phyloP scores from a whole-genome alignment of 30 jellyfish, hydroid and myxozoan genomes.

The Aurelia aurita complex sp. Pacific region DNA sequence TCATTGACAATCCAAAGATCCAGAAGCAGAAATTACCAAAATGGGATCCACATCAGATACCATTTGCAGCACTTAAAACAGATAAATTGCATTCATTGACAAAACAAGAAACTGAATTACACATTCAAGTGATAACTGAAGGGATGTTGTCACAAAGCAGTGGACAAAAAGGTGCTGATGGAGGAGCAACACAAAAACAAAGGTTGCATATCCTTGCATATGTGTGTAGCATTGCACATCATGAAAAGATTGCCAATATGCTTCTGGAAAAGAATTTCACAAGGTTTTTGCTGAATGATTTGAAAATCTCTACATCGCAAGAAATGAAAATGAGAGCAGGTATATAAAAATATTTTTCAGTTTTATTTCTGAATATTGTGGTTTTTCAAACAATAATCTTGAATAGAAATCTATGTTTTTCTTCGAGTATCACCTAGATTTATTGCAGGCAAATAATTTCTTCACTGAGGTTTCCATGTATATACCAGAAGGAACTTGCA shows the following conservation, averaged over 20 bases:
- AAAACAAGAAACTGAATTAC: conserved; percentile 48
- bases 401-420: too few relatives aligned
- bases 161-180: conserved; percentile 1
- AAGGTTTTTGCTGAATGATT: conserved; percentile 47
- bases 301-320: conserved; percentile 52
- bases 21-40: conserved; percentile 50
- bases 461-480: too few relatives aligned
- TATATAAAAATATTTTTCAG: background rate
- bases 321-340: conserved; percentile 83
- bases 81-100: conserved; percentile 37
- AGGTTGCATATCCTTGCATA: conserved; percentile 62
- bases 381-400: too few relatives aligned
- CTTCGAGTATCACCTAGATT: too few relatives aligned
- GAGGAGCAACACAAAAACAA: conserved; percentile 27
- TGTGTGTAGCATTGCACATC: conserved; percentile 46
- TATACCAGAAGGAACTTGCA: too few relatives aligned
- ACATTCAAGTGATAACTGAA: conserved; percentile 22
- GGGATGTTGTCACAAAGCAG: background rate
- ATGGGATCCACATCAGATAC: conserved; percentile 75
- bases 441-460: too few relatives aligned
- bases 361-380: background rate
- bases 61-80: conserved; percentile 33
- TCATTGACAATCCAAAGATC: conserved; percentile 73
- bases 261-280: conserved; percentile 55
- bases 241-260: conserved; percentile 68